Percentiles rank a stretch among this genome's conserved stretches.
phyloP scores from a whole-genome alignment of 2,888 invertebrate genomes.

The Machimus atricapillus region DNA sequence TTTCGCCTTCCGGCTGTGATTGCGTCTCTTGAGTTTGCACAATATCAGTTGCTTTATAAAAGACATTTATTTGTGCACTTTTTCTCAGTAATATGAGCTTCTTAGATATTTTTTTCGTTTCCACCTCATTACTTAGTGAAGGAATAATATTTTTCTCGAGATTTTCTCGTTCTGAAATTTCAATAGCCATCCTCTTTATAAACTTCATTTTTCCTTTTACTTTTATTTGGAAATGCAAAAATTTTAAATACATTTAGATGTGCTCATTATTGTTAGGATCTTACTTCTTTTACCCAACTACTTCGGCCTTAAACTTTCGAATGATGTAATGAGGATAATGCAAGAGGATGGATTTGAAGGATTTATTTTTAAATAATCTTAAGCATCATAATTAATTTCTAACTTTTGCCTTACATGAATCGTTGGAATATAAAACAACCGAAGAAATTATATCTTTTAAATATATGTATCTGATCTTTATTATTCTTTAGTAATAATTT shows the following conservation, averaged over 20 bases:
- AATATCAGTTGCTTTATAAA: neutral
- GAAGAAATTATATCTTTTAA: too few species aligned
- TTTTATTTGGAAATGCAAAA: neutral
- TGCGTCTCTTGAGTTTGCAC: neutral
- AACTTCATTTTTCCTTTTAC: neutral
- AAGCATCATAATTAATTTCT: neutral
- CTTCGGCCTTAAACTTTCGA: neutral
- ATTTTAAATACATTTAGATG: neutral
- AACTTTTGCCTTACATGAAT: too few species aligned
- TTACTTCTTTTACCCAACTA: neutral
- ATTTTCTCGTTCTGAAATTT: neutral
- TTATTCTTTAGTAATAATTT: too few species aligned
- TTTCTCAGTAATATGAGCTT: neutral
- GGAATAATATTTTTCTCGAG: too few species aligned
- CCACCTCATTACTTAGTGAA: neutral
- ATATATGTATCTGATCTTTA: too few species aligned
- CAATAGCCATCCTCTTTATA: neutral
- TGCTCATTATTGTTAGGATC: too few species aligned
- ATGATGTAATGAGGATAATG: too few species aligned
- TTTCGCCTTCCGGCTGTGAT: neutral
- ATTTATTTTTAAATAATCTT: neutral
- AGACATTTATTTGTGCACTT: neutral
- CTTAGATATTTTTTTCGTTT: neutral
- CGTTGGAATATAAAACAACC: too few species aligned
- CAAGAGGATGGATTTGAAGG: too few species aligned